Base-by-base conservation (phyloP, 1,140 invertebrate genomes). In the Ips typographus region DNA sequence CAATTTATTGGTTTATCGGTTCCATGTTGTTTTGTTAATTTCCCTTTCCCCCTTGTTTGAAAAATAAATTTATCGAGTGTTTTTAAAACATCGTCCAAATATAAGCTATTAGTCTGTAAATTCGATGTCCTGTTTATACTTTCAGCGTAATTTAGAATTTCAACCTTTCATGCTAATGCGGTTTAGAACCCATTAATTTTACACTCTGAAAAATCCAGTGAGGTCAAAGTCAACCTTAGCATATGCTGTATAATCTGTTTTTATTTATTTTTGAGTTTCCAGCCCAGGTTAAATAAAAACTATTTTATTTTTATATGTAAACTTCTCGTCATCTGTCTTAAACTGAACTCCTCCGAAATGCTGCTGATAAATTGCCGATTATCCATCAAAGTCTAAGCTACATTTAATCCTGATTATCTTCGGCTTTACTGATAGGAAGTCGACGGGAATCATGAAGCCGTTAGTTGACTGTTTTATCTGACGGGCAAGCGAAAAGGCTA, bases 301-400 rank as follows among this genome's bases (percentile, higher is more conserved):
- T 22, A 22, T 22, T 22, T 22, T 22, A 22, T 62, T 62, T 62
- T 62, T 62, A 49, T 22, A 38, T 47, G 8, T 3, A 49, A 62
- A 62, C 60, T 49, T 47, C 36, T 36, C 44, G 2, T 44, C 5
- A 62, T 62, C 44, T 36, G 39, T 62, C 60, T 47, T 62, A 62
- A 49, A 44, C 42, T 1, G 5, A 6, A 47, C 6, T 42, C 38
- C 2, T 62, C 36, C 43, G 40, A 62, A 62, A 47, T 49, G 60
- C 43, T 62, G 47, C 22, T 8, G 44, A 49, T 62, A 62, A 62
- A 62, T 49, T 47, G 60, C 8, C 38, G 60, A 62, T 47, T 62
- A 62, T 62, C 60, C 44, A 49, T 62, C 60, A 62, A 62, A 62
- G 60, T 62, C 60, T 55, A 49, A 49, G 44, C 22, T 37, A 7